Percentiles rank a stretch among this genome's conserved stretches.
Conservation (phyloP, 1,140 invertebrate species). For the Drosophila bifasciata region DNA sequence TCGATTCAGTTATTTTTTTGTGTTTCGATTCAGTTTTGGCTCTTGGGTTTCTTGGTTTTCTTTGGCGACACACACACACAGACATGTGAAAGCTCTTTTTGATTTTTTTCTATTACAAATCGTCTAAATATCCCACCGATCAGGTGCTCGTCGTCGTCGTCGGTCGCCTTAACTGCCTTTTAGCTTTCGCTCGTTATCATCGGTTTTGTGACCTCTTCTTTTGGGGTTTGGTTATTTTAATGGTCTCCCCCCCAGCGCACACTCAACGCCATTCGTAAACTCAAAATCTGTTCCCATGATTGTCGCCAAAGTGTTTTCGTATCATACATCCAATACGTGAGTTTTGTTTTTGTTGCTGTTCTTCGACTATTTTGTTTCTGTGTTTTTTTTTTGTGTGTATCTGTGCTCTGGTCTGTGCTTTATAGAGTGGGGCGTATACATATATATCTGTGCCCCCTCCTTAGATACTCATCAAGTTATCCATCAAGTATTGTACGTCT, state of each 20-base stretch:
- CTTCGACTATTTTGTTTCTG: constrained; percentile 48
- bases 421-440: too few relatives aligned
- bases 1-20: constrained; percentile 11
- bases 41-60: constrained; percentile 33
- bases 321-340: constrained; percentile 77
- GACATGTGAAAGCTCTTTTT: constrained; percentile 71
- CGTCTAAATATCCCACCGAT: constrained; percentile 53
- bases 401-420: constrained; percentile 35
- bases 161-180: constrained; percentile 52
- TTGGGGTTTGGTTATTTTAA: constrained; percentile 65
- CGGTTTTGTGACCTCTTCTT: constrained; percentile 68
- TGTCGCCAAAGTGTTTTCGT: constrained; percentile 81
- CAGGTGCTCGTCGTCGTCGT: constrained; percentile 34
- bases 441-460: constrained; percentile 13
- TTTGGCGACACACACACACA: constrained; percentile 52
- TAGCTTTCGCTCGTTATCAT: constrained; percentile 82
- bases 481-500: constrained; percentile 71
- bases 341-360: constrained; percentile 42
- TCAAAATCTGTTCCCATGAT: constrained; percentile 68
- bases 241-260: constrained; percentile 44
- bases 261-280: constrained; percentile 16
- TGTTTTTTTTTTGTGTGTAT: constrained; percentile 60
- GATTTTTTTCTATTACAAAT: constrained; percentile 73
- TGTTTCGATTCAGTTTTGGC: constrained; percentile 9
- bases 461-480: constrained; percentile 81